Evolutionary conservation across 2,888 invertebrate genomes (phyloP), one percentile per base, ranked within the genome.

Genomic region (Catonia carolina): DNA sequence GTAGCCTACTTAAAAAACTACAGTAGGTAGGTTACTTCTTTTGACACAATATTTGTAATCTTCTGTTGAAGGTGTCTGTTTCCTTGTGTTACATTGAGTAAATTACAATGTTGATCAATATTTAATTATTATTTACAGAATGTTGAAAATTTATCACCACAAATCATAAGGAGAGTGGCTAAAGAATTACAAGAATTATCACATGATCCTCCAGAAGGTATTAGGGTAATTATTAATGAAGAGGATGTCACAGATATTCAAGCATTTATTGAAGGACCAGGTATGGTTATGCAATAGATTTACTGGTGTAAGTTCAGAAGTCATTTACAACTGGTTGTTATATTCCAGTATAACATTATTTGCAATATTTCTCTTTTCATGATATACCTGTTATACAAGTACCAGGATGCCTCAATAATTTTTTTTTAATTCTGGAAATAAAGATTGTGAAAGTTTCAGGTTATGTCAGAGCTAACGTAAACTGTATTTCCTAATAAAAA

Each of bases 91-190:
- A n/a, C n/a, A n/a, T n/a, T n/a, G n/a, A n/a, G n/a, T n/a, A n/a
- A n/a, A n/a, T n/a, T n/a, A n/a, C n/a, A n/a, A n/a, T n/a, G n/a
- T n/a, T n/a, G n/a, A n/a, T n/a, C n/a, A n/a, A n/a, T n/a, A n/a
- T n/a, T n/a, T n/a, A n/a, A n/a, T n/a, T n/a, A n/a, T n/a, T n/a
- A 84, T 83, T 86, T 89, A 80, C 90, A 90, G 66, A 92, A 92
- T 76, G 88, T 92, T 66, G 96, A 96, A 78, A 96, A 96, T 77
- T 79, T 95, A 68, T 91, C 94, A 61, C 95, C 96, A 62, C 94
- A 95, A 78, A 89, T 87, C 62, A 86, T 94, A 58, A 78, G 91
- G 62, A 84, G 88, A 68, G 88, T 96, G 64, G 83, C 86, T 64
- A 89, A 87, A 70, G 95, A 96, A 76, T 81, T 96, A 78, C 86